Evolutionary conservation across 2,113 vertebrate species (phyloP).

Genomic region (Calypte anna): DNA sequence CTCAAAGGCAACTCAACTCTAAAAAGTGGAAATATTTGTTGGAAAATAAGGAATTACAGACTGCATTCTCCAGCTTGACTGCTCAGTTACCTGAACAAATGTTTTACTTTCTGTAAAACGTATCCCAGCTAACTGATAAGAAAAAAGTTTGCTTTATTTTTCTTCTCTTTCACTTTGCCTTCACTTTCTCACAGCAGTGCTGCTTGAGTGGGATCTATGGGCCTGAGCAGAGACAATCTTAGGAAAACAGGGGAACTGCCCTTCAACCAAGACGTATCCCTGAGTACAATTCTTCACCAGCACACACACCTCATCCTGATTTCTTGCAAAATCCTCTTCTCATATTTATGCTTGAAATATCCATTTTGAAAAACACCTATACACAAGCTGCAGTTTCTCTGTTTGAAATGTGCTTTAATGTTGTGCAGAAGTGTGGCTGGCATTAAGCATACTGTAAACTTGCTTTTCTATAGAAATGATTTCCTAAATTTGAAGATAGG

Average conservation of each 20-base stretch:
- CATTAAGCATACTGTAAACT: not conserved
- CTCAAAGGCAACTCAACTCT: not conserved
- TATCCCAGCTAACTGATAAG: not conserved
- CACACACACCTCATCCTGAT: not conserved
- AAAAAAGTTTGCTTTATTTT: not conserved
- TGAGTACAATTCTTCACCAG: not conserved
- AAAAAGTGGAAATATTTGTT: conserved; percentile 10
- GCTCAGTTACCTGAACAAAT: not conserved
- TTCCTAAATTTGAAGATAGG: not conserved
- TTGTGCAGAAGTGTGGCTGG: not conserved
- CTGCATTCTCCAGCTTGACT: not conserved
- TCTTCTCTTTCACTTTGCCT: not conserved
- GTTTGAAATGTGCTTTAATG: not conserved
- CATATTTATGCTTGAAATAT: not conserved
- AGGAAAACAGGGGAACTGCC: not conserved
- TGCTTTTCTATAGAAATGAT: not conserved
- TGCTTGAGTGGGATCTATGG: not conserved
- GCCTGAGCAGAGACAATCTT: not conserved
- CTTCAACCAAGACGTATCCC: not conserved
- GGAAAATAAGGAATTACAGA: not conserved
- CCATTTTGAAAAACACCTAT: not conserved
- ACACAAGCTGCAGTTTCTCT: not conserved
- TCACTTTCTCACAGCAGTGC: not conserved
- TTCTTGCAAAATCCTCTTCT: not conserved
- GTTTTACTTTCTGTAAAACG: not conserved